phyloP scores from a whole-genome alignment of 2,888 invertebrate genomes.

The Chalcis sispes region DNA sequence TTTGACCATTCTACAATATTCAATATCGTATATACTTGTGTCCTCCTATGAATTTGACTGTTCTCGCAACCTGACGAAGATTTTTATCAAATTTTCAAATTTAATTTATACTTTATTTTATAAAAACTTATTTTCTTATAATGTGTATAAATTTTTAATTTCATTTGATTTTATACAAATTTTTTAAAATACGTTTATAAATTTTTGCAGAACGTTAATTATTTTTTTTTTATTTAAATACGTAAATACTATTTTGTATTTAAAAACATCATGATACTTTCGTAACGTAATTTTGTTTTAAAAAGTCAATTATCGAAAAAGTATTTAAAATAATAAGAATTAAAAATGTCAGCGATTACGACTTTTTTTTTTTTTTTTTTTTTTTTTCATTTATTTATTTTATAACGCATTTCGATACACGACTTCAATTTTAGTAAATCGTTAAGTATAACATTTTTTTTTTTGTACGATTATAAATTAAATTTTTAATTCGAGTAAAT shows the following conservation, averaged over 20 bases:
- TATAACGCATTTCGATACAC: not conserved
- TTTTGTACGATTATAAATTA: slow-evolving; percentile 35
- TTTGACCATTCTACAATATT: slow-evolving; percentile 12
- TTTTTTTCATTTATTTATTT: not conserved
- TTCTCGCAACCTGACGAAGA: slow-evolving; percentile 27
- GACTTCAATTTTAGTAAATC: slow-evolving; percentile 15
- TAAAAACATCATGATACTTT: slow-evolving; percentile 22
- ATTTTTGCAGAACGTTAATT: not conserved
- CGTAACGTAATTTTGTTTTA: slow-evolving; percentile 4
- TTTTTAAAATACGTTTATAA: slow-evolving; percentile 8
- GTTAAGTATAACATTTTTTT: slow-evolving; percentile 19
- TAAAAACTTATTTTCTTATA: not conserved
- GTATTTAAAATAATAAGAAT: slow-evolving; percentile 7
- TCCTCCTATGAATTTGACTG: not conserved
- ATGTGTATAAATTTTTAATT: not conserved
- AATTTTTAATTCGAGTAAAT: too few relatives aligned
- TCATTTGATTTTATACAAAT: slow-evolving; percentile 14
- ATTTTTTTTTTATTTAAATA: slow-evolving; percentile 32
- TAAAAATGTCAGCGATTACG: not conserved
- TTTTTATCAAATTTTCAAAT: slow-evolving; percentile 26
- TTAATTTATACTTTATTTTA: not conserved
- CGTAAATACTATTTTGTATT: slow-evolving; percentile 33
- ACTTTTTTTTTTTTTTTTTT: not conserved
- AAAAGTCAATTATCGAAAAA: slow-evolving; percentile 40
- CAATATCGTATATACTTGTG: not conserved